A percentile compares a stretch with the other conserved stretches of the same genome.
Evolutionary conservation across 2,888 invertebrate genomes (phyloP).

Genomic region (Rhogogaster chlorosoma): DNA sequence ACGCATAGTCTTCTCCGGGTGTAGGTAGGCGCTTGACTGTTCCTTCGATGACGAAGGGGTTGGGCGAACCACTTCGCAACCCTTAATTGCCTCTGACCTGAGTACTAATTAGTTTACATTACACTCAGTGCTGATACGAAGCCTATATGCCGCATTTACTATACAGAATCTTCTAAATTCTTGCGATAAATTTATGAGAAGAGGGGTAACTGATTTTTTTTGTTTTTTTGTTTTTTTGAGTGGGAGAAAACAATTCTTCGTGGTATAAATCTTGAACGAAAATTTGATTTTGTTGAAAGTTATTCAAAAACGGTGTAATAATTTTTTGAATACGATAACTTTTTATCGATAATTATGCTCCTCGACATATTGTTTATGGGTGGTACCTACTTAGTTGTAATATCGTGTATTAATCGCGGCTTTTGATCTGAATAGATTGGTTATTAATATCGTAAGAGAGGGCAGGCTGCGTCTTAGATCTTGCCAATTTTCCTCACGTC

Average conservation of each 20-base stretch:
- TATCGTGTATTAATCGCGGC: not conserved
- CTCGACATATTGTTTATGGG: not conserved
- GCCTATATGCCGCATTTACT: slow-evolving; percentile 12
- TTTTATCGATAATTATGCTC: too few species aligned
- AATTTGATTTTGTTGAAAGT: too few species aligned
- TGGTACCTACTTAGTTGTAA: not conserved
- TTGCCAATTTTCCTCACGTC: not conserved
- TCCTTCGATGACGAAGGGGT: not conserved
- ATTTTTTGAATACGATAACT: too few species aligned
- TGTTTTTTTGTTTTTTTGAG: too few species aligned
- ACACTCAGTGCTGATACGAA: slow-evolving; percentile 66
- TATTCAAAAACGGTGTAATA: too few species aligned
- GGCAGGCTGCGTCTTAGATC: not conserved
- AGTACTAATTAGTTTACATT: slow-evolving; percentile 77
- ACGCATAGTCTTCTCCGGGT: not conserved
- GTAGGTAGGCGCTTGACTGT: not conserved
- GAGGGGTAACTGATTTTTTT: too few species aligned
- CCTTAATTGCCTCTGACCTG: slow-evolving; percentile 76
- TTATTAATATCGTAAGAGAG: not conserved
- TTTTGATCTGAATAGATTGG: not conserved
- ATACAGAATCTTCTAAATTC: not conserved
- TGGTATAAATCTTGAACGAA: too few species aligned
- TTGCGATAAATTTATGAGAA: not conserved
- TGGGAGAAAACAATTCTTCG: too few species aligned
- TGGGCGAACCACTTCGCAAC: slow-evolving; percentile 68